Evolutionary conservation across 2,797 vertebrate genomes (phyloP), one percentile per base, ranked within the genome.

Genomic region (Anabas testudineus): DNA sequence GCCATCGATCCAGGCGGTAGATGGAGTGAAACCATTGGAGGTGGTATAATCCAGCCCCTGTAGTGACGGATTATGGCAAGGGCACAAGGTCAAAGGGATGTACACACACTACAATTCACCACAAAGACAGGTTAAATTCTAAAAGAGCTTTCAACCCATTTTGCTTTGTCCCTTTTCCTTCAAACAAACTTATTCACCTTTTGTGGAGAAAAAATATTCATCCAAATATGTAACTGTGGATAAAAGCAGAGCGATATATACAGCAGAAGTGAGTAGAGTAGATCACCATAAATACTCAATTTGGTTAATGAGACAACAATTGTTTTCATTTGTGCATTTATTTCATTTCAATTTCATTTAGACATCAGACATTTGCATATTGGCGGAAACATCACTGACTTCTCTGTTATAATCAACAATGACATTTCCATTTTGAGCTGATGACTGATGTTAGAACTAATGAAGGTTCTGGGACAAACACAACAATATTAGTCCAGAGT

Each of bases 1-100:
- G 76, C 84, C 86, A 94, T 95, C 91, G 90, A 94, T 94, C 92
- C 87, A 74, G 76, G 66, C 80, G 79, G 86, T 79, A 76, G 81
- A 62, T 62, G 52, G 78, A 81, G 76, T 22, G n/a, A 78, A 78
- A 58, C 74, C 56, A 24, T 12, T 57, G 43, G 3, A 61, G 62
- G 56, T 45, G 64, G 48, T 42, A 41, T 90, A 89, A 92, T 93
- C 90, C 86, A 84, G 80, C 84, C 87, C 80, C 84, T 78, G 76
- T 82, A 80, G 91, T 79, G 85, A 82, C 64, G 90, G 88, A 91
- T 91, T 92, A 89, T 12, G 76, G 81, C 54, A 54, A 26, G 73
- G 82, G 57, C 30, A 1, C 55, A 21, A 85, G 85, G 86, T 89
- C 84, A 86, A 10, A 28, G 70, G 57, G 76, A 80, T 78, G 85